Conservation (phyloP, 37 sponge, comb jelly and placozoan genomes). For the Halisarca cf. caerulea region DNA sequence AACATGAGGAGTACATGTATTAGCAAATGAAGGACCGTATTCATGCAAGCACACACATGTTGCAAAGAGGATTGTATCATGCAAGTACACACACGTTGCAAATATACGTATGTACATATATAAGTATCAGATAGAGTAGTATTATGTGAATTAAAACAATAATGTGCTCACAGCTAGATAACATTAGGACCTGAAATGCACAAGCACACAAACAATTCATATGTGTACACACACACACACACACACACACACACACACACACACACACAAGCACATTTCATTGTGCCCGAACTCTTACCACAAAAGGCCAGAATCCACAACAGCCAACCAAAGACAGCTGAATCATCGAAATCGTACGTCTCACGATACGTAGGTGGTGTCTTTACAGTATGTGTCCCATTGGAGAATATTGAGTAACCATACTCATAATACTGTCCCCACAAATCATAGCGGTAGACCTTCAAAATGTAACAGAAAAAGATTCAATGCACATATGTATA, state of each 20-base stretch:
- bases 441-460: background rate
- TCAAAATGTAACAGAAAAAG: background rate
- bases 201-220: too few species aligned
- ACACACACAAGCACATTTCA: too few species aligned
- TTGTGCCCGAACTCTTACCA: too few species aligned
- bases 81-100: too few species aligned
- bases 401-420: background rate
- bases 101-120: too few species aligned
- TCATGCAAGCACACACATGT: background rate
- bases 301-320: slow-evolving; percentile 23
- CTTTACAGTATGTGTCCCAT: background rate
- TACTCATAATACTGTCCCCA: background rate
- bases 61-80: too few species aligned
- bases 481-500: background rate
- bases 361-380: background rate
- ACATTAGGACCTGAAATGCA: background rate
- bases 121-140: too few species aligned
- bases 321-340: background rate
- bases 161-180: background rate
- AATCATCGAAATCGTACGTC: background rate
- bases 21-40: background rate
- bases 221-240: background rate
- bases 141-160: too few species aligned
- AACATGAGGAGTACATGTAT: too few species aligned
- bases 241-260: background rate